These are phyloP conservation scores for Heloderma charlesbogerti DNA, from an alignment of 2,113 vertebrate genomes.

Conservation along the genomic window DNA sequence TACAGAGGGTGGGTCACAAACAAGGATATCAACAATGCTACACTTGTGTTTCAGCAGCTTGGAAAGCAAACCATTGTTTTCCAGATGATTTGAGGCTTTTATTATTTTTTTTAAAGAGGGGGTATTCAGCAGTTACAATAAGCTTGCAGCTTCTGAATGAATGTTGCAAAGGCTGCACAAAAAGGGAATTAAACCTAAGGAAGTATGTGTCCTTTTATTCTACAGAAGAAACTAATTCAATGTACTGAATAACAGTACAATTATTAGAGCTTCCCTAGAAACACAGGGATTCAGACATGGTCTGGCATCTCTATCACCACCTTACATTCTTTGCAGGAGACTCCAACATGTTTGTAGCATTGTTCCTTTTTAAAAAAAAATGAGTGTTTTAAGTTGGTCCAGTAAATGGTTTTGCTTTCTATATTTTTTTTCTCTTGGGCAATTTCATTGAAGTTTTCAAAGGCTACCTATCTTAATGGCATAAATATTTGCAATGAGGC, in stretches of 20 bases:
- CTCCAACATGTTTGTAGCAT: fast-evolving
- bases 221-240: conserved; percentile 2
- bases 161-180: conserved; percentile 58
- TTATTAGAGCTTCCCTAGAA: background rate
- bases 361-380: background rate
- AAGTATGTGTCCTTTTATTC: conserved; percentile 30
- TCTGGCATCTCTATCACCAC: fast-evolving
- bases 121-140: conserved; percentile 64
- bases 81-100: conserved; percentile 60
- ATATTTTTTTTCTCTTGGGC: background rate
- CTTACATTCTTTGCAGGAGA: background rate
- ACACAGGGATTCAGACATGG: background rate
- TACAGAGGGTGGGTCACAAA: background rate
- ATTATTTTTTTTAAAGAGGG: conserved; percentile 14
- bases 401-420: conserved; percentile 8
- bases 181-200: conserved; percentile 73
- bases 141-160: conserved; percentile 65
- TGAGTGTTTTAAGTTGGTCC: background rate
- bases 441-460: background rate
- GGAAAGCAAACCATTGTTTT: conserved; percentile 59
- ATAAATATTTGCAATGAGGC: background rate
- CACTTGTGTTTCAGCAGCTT: background rate
- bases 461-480: background rate
- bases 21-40: background rate
- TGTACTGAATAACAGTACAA: conserved; percentile 21